Conservation (phyloP, 2,888 invertebrate genomes). For the Ormyrus pomaceus region DNA sequence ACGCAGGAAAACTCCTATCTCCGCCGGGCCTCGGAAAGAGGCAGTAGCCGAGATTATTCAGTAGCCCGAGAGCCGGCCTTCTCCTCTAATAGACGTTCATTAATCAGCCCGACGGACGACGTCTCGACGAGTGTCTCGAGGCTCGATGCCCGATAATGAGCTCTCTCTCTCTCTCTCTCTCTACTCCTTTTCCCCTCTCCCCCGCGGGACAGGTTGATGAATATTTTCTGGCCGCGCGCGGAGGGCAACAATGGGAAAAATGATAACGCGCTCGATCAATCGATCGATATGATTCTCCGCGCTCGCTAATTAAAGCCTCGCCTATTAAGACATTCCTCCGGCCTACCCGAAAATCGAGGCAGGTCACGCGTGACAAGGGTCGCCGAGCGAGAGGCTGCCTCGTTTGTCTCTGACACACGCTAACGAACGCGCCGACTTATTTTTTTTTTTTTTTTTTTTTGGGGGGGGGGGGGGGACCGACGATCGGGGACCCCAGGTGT, state of each 20-base stretch:
- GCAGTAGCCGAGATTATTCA: slow-evolving; percentile 11
- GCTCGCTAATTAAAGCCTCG: slow-evolving; percentile 46
- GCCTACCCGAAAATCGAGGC: slow-evolving; percentile 62
- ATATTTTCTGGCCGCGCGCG: slow-evolving; percentile 28
- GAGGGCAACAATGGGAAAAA: background rate
- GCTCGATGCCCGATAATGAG: background rate
- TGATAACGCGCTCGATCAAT: slow-evolving; percentile 30
- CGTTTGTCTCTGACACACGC: slow-evolving; percentile 68
- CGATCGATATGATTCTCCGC: slow-evolving; percentile 34
- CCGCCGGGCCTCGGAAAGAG: background rate
- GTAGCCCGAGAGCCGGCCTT: slow-evolving; percentile 10
- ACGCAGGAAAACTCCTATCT: slow-evolving; percentile 11
- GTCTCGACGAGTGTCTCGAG: slow-evolving; percentile 18
- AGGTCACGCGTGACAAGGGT: slow-evolving; percentile 64
- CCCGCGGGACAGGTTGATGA: slow-evolving; percentile 41
- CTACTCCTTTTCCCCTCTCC: background rate
- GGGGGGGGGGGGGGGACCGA: slow-evolving; percentile 10
- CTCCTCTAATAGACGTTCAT: slow-evolving; percentile 50
- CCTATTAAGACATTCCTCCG: slow-evolving; percentile 66
- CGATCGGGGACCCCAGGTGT: slow-evolving; percentile 39
- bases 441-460: slow-evolving; percentile 20
- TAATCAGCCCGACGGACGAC: slow-evolving; percentile 52
- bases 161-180: slow-evolving; percentile 2
- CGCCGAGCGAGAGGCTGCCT: slow-evolving; percentile 57
- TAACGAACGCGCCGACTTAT: slow-evolving; percentile 61